These are phyloP conservation scores for Acanthisitta chloris DNA, from an alignment of 2,113 vertebrate genomes.

Conservation along the genomic window DNA sequence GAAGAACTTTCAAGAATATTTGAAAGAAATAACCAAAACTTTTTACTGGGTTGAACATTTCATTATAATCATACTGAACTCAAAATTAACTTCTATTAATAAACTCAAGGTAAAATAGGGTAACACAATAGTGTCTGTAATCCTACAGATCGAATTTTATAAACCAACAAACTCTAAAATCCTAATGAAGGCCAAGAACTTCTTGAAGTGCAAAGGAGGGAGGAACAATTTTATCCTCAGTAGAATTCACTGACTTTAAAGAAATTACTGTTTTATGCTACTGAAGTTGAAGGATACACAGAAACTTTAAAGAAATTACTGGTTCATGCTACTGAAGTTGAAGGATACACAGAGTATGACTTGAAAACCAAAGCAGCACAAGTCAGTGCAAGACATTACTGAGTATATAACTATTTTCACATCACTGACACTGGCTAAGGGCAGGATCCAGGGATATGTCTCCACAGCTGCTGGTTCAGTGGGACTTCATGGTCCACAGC, in stretches of 20 bases:
- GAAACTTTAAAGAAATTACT: neutral
- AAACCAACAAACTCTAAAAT: neutral
- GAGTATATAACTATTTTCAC: neutral
- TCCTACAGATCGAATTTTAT: neutral
- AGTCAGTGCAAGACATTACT: neutral
- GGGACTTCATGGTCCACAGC: conserved; percentile 47
- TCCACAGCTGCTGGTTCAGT: conserved; percentile 46
- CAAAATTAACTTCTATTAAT: neutral
- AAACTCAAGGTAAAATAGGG: neutral
- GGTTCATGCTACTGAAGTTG: neutral
- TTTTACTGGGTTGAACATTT: neutral
- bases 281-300: neutral
- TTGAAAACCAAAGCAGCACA: neutral
- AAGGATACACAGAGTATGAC: neutral
- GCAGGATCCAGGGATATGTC: neutral
- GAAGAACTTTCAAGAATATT: conserved; percentile 21
- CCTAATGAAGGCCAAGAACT: neutral
- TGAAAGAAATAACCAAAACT: conserved; percentile 12
- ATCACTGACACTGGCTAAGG: conserved; percentile 41
- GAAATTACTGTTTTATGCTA: neutral
- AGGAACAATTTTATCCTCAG: neutral
- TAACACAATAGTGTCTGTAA: neutral
- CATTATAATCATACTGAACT: neutral
- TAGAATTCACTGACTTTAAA: neutral
- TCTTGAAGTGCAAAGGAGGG: neutral